Evolutionary conservation across 2,797 vertebrate genomes (phyloP).

Genomic region (Heliangelus exortis): DNA sequence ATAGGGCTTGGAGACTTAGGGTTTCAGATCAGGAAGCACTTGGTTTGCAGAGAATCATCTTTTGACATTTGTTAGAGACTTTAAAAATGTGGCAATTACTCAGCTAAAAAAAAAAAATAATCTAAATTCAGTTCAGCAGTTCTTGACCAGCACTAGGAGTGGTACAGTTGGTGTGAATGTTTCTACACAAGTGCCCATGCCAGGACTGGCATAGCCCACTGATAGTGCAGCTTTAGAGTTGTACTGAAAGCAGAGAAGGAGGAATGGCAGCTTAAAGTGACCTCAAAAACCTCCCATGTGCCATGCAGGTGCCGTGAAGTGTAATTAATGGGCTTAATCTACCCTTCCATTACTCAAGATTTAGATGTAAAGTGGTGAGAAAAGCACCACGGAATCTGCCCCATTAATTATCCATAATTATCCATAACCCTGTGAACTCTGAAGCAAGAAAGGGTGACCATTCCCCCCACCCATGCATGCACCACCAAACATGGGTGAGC

Average conservation of each 20-base stretch:
- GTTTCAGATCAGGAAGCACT: not conserved
- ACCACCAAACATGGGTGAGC: not conserved
- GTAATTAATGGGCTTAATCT: not conserved
- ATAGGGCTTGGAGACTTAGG: not conserved
- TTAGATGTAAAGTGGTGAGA: not conserved
- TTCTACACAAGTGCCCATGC: not conserved
- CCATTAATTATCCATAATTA: not conserved
- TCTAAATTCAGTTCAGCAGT: not conserved
- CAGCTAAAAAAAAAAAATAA: not conserved
- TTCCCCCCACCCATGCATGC: not conserved
- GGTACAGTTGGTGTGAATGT: not conserved
- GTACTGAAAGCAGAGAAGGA: not conserved
- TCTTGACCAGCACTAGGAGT: not conserved
- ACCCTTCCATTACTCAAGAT: not conserved
- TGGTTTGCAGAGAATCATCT: not conserved
- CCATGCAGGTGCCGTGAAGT: not conserved
- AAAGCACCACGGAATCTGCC: not conserved
- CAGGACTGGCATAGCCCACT: not conserved
- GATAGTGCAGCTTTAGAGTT: not conserved
- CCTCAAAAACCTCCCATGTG: not conserved
- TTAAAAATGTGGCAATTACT: not conserved
- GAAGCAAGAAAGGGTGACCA: not conserved
- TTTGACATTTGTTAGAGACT: not conserved
- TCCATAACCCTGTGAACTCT: not conserved
- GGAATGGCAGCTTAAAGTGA: not conserved